Evolutionary conservation across 2,797 vertebrate genomes (phyloP).

Genomic region (Tapera naevia): DNA sequence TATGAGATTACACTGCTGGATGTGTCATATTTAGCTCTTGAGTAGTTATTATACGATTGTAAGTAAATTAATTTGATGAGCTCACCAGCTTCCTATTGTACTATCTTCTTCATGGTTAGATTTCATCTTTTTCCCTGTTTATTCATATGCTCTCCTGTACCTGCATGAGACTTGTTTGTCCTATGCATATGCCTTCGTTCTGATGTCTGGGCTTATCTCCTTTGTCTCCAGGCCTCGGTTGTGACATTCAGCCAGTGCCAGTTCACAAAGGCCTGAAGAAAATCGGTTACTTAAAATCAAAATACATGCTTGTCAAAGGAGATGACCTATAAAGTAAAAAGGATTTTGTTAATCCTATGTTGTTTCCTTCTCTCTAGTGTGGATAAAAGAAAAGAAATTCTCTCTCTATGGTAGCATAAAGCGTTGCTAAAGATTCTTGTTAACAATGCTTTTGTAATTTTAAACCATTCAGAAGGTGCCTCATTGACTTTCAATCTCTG

Average conservation of each 20-base stretch:
- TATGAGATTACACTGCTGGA: background rate
- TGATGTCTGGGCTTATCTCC: background rate
- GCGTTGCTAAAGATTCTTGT: background rate
- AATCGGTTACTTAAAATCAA: background rate
- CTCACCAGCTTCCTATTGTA: background rate
- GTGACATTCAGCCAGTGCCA: background rate
- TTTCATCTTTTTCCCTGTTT: background rate
- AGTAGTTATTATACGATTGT: background rate
- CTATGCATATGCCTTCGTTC: no score
- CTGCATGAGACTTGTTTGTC: fast-evolving
- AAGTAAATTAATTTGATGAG: background rate
- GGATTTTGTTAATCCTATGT: background rate
- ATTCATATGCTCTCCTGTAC: background rate
- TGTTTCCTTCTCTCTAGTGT: background rate
- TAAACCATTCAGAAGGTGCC: background rate
- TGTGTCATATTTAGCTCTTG: background rate
- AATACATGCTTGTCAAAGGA: background rate
- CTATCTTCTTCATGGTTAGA: background rate
- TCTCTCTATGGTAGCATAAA: background rate
- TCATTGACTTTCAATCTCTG: background rate
- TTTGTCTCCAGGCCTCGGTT: background rate
- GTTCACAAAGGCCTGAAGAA: background rate
- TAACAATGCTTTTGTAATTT: background rate
- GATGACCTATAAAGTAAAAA: background rate
- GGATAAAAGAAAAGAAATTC: background rate